Conservation (phyloP, 2,888 invertebrate genomes). For the Anaspis maculata region DNA sequence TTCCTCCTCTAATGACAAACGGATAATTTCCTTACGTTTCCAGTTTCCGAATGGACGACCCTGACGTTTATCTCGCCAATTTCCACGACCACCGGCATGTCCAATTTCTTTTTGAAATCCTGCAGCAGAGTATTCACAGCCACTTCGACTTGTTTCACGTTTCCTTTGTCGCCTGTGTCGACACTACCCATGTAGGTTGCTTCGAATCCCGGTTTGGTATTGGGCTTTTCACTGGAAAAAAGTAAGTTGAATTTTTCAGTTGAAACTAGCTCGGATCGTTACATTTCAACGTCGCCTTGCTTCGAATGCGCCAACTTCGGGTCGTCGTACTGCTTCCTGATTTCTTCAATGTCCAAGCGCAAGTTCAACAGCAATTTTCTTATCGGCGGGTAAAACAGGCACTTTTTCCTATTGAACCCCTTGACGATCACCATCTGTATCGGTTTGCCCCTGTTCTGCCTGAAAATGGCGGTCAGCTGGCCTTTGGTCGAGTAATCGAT, state of each 20-base stretch:
- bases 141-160: constrained; percentile 47
- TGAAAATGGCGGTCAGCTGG: constrained; percentile 44
- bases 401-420: no score
- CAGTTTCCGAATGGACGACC: constrained; percentile 36
- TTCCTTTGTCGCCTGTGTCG: constrained; percentile 43
- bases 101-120: constrained; percentile 22
- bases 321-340: constrained; percentile 13
- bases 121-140: constrained; percentile 23
- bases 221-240: constrained; percentile 1
- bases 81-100: constrained; percentile 42
- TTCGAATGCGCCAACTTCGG: no score
- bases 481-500: constrained; percentile 44
- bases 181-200: constrained; percentile 45
- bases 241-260: no score
- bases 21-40: constrained; percentile 35
- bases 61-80: constrained; percentile 48
- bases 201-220: constrained; percentile 35
- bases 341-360: constrained; percentile 26
- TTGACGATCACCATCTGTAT: constrained; percentile 47
- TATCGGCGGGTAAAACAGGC: constrained; percentile 46
- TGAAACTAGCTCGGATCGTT: no score
- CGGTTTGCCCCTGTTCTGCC: constrained; percentile 42
- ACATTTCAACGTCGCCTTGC: no score
- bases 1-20: no score
- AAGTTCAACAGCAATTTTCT: constrained; percentile 30